Evolutionary conservation across 2,113 vertebrate species (phyloP).

Genomic region (Etia nguti): DNA sequence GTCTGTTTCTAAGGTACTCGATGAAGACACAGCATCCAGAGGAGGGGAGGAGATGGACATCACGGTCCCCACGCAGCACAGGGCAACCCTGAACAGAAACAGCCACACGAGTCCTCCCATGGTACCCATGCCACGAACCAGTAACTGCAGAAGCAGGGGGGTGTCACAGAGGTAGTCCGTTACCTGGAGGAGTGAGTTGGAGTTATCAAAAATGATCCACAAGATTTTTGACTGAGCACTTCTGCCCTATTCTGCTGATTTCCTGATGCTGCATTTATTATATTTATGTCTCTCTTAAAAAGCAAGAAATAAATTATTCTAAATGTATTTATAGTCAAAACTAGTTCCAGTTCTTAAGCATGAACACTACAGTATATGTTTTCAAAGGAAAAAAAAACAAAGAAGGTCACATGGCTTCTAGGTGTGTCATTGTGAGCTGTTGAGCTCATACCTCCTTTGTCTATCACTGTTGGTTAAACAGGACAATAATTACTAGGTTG

Average conservation of each 20-base stretch:
- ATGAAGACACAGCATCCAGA: background rate
- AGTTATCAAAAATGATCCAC: background rate
- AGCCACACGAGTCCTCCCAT: slow-evolving; percentile 72
- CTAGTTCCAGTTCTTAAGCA: background rate
- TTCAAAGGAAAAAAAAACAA: background rate
- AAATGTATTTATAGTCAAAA: background rate
- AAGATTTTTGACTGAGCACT: background rate
- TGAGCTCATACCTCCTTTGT: background rate
- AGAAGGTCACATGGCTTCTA: background rate
- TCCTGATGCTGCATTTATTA: background rate
- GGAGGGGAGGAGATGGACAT: slow-evolving; percentile 66
- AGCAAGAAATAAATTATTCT: background rate
- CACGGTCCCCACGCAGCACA: slow-evolving; percentile 74
- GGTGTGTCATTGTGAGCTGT: background rate
- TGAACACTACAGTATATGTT: background rate
- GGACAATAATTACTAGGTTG: background rate
- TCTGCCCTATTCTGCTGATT: background rate
- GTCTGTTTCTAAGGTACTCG: slow-evolving; percentile 28
- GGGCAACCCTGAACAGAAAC: slow-evolving; percentile 72
- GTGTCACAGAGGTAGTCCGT: slow-evolving; percentile 77
- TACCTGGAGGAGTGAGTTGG: slow-evolving; percentile 55
- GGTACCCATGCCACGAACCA: slow-evolving; percentile 65
- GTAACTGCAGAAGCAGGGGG: slow-evolving; percentile 66
- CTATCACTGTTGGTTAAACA: background rate
- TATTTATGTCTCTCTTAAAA: background rate